Evolutionary conservation across 2,888 invertebrate genomes (phyloP).

Genomic region (Camptogramma bilineatum): DNA sequence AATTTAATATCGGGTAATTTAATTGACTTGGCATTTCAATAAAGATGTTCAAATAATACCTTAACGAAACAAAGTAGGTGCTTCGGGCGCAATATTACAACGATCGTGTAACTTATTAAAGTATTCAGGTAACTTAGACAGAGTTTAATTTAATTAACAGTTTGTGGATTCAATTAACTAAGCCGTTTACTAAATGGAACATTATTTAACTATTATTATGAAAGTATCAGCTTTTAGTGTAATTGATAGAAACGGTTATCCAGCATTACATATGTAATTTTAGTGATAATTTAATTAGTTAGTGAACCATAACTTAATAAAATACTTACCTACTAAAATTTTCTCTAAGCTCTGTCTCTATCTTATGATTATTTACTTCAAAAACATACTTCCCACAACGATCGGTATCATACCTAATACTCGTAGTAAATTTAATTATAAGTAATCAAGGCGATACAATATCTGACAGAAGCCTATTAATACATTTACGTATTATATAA

Average conservation of each 20-base stretch:
- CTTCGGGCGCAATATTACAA: slow-evolving; percentile 22
- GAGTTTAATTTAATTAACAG: slow-evolving; percentile 33
- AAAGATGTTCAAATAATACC: slow-evolving; percentile 1
- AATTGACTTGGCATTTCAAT: slow-evolving; percentile 9
- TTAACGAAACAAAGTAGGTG: slow-evolving; percentile 18
- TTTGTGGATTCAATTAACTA: slow-evolving; percentile 31
- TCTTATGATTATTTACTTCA: background rate
- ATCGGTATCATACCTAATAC: background rate
- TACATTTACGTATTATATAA: slow-evolving; percentile 19
- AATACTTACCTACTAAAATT: too few relatives aligned
- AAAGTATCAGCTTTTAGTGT: background rate
- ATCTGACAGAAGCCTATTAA: slow-evolving; percentile 18
- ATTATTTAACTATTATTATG: slow-evolving; percentile 6
- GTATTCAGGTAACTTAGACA: slow-evolving; percentile 28
- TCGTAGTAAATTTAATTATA: slow-evolving; percentile 11
- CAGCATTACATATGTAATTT: too few relatives aligned
- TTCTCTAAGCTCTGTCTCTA: too few relatives aligned
- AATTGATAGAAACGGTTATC: too few relatives aligned
- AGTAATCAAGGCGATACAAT: slow-evolving; percentile 5
- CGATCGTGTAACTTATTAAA: slow-evolving; percentile 27
- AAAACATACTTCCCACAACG: background rate
- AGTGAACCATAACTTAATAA: too few relatives aligned
- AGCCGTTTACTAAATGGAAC: slow-evolving; percentile 17
- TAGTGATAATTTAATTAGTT: too few relatives aligned
- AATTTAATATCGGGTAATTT: slow-evolving; percentile 16